phyloP scores from a whole-genome alignment of 2,888 invertebrate genomes.

The Chromoteleia sp. region DNA sequence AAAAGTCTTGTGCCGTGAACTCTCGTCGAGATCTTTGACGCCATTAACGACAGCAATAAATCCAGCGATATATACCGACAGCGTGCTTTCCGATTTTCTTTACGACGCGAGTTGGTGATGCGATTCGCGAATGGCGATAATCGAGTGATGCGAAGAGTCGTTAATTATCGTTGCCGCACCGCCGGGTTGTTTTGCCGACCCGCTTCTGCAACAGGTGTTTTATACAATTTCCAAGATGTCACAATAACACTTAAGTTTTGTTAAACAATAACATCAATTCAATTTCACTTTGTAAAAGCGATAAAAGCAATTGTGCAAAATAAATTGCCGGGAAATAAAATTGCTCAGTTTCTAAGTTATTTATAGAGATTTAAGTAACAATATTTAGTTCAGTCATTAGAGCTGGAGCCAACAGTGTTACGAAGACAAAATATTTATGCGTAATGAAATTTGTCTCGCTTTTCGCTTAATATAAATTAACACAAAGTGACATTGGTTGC shows the following conservation, averaged over 20 bases:
- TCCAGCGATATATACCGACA: constrained; percentile 68
- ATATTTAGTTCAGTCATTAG: too few species aligned
- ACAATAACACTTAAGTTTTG: constrained; percentile 46
- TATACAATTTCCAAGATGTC: constrained; percentile 39
- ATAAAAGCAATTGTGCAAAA: too few species aligned
- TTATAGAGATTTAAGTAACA: too few species aligned
- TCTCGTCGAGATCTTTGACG: constrained; percentile 69
- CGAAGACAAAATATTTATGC: too few species aligned
- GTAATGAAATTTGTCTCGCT: too few species aligned
- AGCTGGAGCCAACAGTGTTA: too few species aligned
- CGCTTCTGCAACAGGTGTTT: constrained; percentile 70
- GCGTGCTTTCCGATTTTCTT: constrained; percentile 70
- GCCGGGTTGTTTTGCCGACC: constrained; percentile 66
- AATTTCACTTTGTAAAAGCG: too few species aligned
- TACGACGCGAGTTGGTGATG: constrained; percentile 71
- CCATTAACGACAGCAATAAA: constrained; percentile 69
- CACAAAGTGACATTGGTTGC: too few species aligned
- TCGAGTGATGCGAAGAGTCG: constrained; percentile 75
- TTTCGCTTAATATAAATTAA: too few species aligned
- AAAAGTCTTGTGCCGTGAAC: constrained; percentile 67
- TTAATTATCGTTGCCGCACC: constrained; percentile 74
- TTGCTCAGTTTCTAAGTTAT: too few species aligned
- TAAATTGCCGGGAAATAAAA: too few species aligned
- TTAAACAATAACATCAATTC: neutral
- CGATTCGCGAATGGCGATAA: constrained; percentile 76